Conservation (phyloP, 1,140 invertebrate species). For the Drosophila melanica region DNA sequence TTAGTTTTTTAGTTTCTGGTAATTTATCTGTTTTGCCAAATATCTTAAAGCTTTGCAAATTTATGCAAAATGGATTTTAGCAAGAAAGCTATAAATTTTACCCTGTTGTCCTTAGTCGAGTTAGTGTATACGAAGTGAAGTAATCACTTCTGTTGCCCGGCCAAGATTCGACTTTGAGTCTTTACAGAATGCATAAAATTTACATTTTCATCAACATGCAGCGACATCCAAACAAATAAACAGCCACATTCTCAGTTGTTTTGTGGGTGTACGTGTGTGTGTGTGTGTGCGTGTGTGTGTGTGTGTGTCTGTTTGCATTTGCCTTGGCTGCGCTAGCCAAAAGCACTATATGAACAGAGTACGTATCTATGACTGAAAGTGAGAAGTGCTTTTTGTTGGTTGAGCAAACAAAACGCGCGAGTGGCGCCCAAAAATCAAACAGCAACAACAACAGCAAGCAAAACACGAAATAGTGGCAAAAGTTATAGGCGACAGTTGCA, state of each 20-base stretch:
- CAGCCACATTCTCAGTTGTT: constrained; percentile 4
- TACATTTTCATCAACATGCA: constrained; percentile 74
- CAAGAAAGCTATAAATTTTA: constrained; percentile 18
- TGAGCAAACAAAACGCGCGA: constrained; percentile 55
- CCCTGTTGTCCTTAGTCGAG: constrained; percentile 10
- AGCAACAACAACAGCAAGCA: constrained; percentile 46
- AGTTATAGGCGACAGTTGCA: constrained; percentile 64
- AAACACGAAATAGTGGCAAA: constrained; percentile 31
- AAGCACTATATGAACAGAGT: constrained; percentile 43
- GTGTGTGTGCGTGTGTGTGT: neutral
- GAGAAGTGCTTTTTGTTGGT: constrained; percentile 63
- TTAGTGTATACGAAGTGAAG: constrained; percentile 26
- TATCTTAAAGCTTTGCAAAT: neutral
- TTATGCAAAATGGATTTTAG: constrained; percentile 3
- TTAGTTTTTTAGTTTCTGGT: too few relatives aligned
- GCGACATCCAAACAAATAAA: constrained; percentile 58
- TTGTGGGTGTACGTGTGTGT: neutral
- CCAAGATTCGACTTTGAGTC: constrained; percentile 33
- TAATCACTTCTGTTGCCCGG: constrained; percentile 41
- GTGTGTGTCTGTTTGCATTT: constrained; percentile 27
- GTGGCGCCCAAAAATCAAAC: constrained; percentile 60
- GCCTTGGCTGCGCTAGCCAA: constrained; percentile 17
- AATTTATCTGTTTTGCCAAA: too few relatives aligned
- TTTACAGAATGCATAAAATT: constrained; percentile 64
- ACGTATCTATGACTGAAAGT: constrained; percentile 58